Evolutionary conservation across 2,113 vertebrate genomes (phyloP).

Genomic region (Lonchura striata): DNA sequence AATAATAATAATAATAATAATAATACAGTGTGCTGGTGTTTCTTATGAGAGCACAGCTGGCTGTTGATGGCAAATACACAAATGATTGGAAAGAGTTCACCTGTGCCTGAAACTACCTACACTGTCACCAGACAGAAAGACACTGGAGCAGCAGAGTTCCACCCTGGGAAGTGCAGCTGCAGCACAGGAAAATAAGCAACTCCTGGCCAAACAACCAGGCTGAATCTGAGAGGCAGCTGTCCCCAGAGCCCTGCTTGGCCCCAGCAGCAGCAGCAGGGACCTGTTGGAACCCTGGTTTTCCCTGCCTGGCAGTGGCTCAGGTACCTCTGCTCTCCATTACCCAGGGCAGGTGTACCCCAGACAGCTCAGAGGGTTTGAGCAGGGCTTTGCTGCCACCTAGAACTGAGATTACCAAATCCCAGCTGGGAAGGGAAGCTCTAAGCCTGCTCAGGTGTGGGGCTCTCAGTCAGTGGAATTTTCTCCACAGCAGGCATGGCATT

Average conservation of each 20-base stretch:
- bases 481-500: background rate
- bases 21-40: background rate
- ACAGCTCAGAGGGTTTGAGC: background rate
- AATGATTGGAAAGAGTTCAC: background rate
- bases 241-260: background rate
- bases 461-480: background rate
- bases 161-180: background rate
- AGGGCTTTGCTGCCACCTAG: constrained; percentile 63
- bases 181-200: background rate
- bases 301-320: background rate
- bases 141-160: background rate
- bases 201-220: background rate
- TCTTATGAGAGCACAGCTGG: background rate
- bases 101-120: background rate
- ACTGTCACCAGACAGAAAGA: background rate
- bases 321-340: background rate
- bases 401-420: constrained; percentile 30
- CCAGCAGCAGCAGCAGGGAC: background rate
- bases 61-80: background rate
- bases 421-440: background rate
- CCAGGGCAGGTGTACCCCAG: background rate
- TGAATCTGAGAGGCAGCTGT: background rate
- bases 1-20: too few species aligned
- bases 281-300: background rate
- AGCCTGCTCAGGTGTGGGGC: background rate